Base-by-base conservation (phyloP, 2,888 invertebrate species). In the Melinopterus prodromus region DNA sequence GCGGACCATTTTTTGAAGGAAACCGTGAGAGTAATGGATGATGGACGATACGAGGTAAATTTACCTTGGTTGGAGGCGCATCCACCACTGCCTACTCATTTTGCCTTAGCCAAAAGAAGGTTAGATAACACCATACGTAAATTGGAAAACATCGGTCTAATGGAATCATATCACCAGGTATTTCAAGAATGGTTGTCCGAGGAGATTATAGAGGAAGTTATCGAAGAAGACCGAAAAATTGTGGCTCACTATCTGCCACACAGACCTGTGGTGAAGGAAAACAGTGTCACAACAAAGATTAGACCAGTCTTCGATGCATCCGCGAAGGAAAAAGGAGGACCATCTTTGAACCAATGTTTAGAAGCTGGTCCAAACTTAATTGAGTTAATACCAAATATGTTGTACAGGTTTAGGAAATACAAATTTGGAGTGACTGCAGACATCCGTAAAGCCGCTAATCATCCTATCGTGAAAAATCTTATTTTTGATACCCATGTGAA, bases 21-120 rank as follows among this genome's bases (percentile, higher is more conserved):
- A 35, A 88, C 86, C 0, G 84, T 87, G 2, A 77, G 6, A 0
- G 71, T 84, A 26, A 26, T 6, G 7, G 74, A 74, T 26, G 74
- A 74, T 2, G 74, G 74, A 14, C 16, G 35, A 0, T 88, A 87
- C 80, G 85, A 86, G 78, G 85, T 88, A 2, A 71, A 79, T 16
- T 81, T 88, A 12, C 87, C 88, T 7, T 87, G 86, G 86, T 82
- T 85, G 16, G 84, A 86, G 15, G 85, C 84, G 76, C 86, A 87
- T 80, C 85, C 86, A 0, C 85, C 84, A 6, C 75, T 88, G 0
- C 78, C 84, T 16, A 76, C 75, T 71, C 86, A 87, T 81, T 84
- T 81, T 69, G 75, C 82, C 7, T 26, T 85, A 14, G 84, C 86
- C 0, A 77, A 79, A 70, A 86, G 82, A 70, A 82, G 86, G 72